Evolutionary conservation across 1,140 invertebrate species (phyloP), one percentile per base, ranked within the genome.

Genomic region (Drosophila nasuta): DNA sequence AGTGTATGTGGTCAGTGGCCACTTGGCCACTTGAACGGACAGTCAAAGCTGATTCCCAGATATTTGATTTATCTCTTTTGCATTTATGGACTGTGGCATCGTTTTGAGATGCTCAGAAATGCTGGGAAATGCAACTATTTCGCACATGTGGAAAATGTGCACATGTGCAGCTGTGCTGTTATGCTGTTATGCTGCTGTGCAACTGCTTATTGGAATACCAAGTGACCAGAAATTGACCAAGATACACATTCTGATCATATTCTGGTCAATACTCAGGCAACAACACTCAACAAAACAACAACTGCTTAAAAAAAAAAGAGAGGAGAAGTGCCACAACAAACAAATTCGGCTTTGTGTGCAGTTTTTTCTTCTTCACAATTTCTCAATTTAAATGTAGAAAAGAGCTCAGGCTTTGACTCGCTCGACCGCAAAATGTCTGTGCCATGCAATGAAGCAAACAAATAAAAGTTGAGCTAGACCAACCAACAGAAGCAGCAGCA

Each of bases 381-480:
- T 62, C 54, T 57, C 64, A 51, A 48, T 62, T 80, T 66, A 66
- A 77, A 66, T 65, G 46, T 28, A 73, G 45, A 73, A 65, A 81
- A 68, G 58, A 70, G 49, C 57, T 30, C 4, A 74, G 43, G 71
- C 82, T 82, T 86, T 86, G 83, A 82, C 64, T 79, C 79, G 80
- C 67, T 86, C 82, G 81, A 88, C 83, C 82, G 67, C 83, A 86
- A 86, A 86, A 86, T 86, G 83, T 78, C 82, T 82, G 67, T 67
- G 65, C 79, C 65, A 82, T 77, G 83, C 82, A 86, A 79, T 82
- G 83, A 86, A 87, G 79, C 82, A 88, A 88, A 86, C 82, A 86
- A 86, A 86, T 86, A 86, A 86, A 86, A 86, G 71, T 82, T 86
- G 69, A 83, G 69, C 78, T 83, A 74, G 71, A 74, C 81, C 77